Percentiles rank a stretch among this genome's conserved stretches.
Conservation (phyloP, 1,140 invertebrate species). For the Polyergus mexicanus region DNA sequence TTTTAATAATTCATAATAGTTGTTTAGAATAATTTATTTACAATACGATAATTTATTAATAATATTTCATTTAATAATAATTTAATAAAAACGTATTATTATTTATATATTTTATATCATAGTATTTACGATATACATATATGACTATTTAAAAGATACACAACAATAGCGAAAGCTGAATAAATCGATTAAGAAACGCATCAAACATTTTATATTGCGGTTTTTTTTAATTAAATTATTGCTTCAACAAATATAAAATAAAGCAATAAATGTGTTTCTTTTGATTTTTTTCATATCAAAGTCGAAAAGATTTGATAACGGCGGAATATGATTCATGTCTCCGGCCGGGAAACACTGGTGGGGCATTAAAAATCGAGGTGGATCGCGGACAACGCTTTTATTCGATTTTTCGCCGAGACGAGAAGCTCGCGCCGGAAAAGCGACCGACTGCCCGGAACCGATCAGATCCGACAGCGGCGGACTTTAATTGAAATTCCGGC, state of each 20-base stretch:
- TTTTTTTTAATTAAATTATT: neutral
- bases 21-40: no score
- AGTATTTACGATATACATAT: no score
- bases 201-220: no score
- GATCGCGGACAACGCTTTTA: conserved; percentile 28
- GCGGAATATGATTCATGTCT: conserved; percentile 1
- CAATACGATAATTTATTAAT: no score
- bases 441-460: conserved; percentile 35
- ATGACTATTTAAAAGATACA: no score
- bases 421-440: conserved; percentile 34
- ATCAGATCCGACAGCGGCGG: conserved; percentile 29
- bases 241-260: neutral
- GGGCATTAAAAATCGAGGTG: conserved; percentile 33
- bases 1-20: no score
- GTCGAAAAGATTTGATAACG: neutral
- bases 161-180: no score
- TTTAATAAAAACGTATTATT: no score
- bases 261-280: neutral
- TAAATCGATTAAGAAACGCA: no score
- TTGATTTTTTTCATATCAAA: neutral
- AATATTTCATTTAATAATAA: no score
- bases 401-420: neutral
- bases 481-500: conserved; percentile 59
- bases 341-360: neutral
- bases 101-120: no score